phyloP scores from a whole-genome alignment of 2,888 invertebrate species.

The Polydrusus pterygomalis region DNA sequence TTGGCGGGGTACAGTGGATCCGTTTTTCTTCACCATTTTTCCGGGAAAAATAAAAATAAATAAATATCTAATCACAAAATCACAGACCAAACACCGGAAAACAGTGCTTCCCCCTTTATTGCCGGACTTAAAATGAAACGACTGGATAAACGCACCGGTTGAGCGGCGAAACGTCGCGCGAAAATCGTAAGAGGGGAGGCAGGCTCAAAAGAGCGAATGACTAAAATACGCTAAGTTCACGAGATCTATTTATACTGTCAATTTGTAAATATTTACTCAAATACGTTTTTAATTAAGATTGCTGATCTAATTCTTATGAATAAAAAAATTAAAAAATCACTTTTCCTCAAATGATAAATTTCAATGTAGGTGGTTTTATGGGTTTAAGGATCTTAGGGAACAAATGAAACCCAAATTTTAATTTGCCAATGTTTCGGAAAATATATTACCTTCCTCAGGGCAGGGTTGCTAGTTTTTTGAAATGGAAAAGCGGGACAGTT shows the following conservation, averaged over 20 bases:
- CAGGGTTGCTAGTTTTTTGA: too few species aligned
- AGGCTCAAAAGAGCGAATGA: not conserved
- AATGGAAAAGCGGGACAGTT: too few species aligned
- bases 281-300: conserved; percentile 25
- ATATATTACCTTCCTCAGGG: too few species aligned
- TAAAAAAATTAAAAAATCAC: conserved; percentile 23
- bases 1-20: conserved; percentile 61
- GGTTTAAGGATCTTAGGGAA: too few species aligned
- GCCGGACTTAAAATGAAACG: conserved; percentile 44
- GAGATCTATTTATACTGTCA: conserved; percentile 25
- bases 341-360: not conserved
- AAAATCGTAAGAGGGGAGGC: conserved; percentile 22
- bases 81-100: conserved; percentile 46
- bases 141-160: conserved; percentile 21
- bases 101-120: conserved; percentile 25
- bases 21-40: conserved; percentile 65
- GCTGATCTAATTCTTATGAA: conserved; percentile 23
- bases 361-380: too few species aligned
- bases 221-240: conserved; percentile 26
- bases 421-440: too few species aligned
- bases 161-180: conserved; percentile 28
- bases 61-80: conserved; percentile 53
- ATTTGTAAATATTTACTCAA: conserved; percentile 36
- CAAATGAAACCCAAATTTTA: too few species aligned
- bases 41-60: conserved; percentile 55